A percentile compares a stretch with the other conserved stretches of the same genome.
These are phyloP conservation scores for Brachionus angularis DNA, from an alignment of 1,140 invertebrate species.

Conservation along the genomic window DNA sequence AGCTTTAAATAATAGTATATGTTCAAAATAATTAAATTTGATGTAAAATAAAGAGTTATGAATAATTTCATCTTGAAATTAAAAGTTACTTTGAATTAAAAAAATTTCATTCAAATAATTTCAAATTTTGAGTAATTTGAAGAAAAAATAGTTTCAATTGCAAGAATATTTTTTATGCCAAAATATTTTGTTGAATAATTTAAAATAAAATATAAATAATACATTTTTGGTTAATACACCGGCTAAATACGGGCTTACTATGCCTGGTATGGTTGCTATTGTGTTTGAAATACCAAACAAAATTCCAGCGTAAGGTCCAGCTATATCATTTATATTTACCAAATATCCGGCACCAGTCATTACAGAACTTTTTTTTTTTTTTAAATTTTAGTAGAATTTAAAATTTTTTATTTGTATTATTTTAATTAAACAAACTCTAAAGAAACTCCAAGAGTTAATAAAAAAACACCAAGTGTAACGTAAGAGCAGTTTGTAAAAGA, in stretches of 20 bases:
- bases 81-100: too few species aligned
- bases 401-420: background rate
- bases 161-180: slow-evolving; percentile 76
- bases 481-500: slow-evolving; percentile 9
- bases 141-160: too few species aligned
- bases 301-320: slow-evolving; percentile 63
- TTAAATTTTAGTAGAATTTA: too few species aligned
- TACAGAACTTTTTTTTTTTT: slow-evolving; percentile 15
- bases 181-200: slow-evolving; percentile 74
- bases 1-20: too few species aligned
- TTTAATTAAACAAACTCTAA: slow-evolving; percentile 19
- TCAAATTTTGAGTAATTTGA: too few species aligned
- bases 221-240: slow-evolving; percentile 38
- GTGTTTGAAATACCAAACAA: slow-evolving; percentile 81
- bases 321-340: slow-evolving; percentile 46
- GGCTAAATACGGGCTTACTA: slow-evolving; percentile 61
- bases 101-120: too few species aligned
- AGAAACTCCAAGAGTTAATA: slow-evolving; percentile 38
- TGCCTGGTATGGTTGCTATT: slow-evolving; percentile 78
- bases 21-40: too few species aligned
- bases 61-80: too few species aligned
- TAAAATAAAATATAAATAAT: background rate
- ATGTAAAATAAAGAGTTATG: too few species aligned
- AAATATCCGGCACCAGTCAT: slow-evolving; percentile 42
- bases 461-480: background rate